phyloP scores from a whole-genome alignment of 1,140 invertebrate genomes.

The Drosophila erecta region DNA sequence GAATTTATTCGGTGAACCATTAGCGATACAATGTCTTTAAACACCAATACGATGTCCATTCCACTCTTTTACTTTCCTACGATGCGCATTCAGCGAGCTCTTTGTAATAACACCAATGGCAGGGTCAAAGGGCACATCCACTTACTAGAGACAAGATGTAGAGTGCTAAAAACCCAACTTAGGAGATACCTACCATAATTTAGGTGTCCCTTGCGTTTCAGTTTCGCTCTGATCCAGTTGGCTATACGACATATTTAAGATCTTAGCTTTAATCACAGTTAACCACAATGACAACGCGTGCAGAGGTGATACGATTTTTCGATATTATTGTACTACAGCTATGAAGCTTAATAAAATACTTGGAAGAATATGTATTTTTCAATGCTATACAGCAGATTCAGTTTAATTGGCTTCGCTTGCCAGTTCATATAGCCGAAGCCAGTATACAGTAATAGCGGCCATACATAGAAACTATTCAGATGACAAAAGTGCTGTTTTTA shows the following conservation, averaged over 20 bases:
- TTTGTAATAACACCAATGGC: neutral
- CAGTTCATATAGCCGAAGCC: neutral
- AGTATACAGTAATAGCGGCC: neutral
- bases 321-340: too few species aligned
- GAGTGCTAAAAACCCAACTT: neutral
- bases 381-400: neutral
- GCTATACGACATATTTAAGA: neutral
- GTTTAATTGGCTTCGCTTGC: neutral
- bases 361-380: neutral
- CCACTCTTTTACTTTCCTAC: too few species aligned
- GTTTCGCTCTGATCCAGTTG: neutral
- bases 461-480: neutral
- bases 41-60: too few species aligned
- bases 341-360: too few species aligned
- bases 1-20: slow-evolving; percentile 12
- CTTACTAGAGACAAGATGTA: neutral
- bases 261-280: neutral
- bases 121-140: too few species aligned
- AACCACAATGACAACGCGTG: neutral
- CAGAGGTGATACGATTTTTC: neutral
- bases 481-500: too few species aligned
- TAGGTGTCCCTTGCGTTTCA: neutral
- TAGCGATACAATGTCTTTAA: too few species aligned
- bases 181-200: neutral
- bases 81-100: slow-evolving; percentile 6